Evolutionary conservation across 2,113 vertebrate species (phyloP).

Genomic region (Gasterosteus nipponicus): DNA sequence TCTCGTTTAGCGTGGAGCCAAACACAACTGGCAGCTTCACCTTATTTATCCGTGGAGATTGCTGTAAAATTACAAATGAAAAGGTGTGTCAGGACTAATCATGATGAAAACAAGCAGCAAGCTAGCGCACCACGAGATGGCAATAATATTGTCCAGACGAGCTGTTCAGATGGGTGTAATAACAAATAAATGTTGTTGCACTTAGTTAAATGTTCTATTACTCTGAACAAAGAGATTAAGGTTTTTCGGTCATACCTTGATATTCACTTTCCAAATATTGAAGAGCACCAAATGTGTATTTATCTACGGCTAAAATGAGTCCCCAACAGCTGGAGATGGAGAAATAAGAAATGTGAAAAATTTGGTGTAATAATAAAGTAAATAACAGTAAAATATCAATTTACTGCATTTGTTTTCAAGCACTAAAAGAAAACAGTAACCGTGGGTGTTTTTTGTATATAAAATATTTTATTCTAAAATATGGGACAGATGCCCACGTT

Average conservation of each 20-base stretch:
- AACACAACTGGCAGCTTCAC: slow-evolving; percentile 1
- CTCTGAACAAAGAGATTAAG: neutral
- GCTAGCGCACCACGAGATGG: neutral
- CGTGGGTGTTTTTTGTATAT: slow-evolving; percentile 33
- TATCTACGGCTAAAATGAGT: neutral
- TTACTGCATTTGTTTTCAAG: neutral
- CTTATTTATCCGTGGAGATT: slow-evolving; percentile 14
- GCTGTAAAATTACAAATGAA: neutral
- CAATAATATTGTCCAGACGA: neutral
- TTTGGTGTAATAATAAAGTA: neutral
- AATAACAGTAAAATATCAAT: neutral
- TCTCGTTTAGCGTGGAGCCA: slow-evolving; percentile 17
- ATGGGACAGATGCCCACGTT: slow-evolving; percentile 44
- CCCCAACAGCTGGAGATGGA: neutral
- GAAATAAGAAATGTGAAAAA: neutral
- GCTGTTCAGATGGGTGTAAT: neutral
- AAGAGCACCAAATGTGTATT: neutral
- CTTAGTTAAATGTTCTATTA: neutral
- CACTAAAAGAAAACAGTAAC: slow-evolving; percentile 21
- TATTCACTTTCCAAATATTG: neutral
- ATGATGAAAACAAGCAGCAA: neutral
- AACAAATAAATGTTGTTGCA: neutral
- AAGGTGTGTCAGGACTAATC: neutral
- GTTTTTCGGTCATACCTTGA: neutral
- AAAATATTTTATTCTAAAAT: slow-evolving; percentile 75